These are phyloP conservation scores for Glyphotaelius pellucidus DNA, from an alignment of 2,888 invertebrate genomes.

Conservation along the genomic window DNA sequence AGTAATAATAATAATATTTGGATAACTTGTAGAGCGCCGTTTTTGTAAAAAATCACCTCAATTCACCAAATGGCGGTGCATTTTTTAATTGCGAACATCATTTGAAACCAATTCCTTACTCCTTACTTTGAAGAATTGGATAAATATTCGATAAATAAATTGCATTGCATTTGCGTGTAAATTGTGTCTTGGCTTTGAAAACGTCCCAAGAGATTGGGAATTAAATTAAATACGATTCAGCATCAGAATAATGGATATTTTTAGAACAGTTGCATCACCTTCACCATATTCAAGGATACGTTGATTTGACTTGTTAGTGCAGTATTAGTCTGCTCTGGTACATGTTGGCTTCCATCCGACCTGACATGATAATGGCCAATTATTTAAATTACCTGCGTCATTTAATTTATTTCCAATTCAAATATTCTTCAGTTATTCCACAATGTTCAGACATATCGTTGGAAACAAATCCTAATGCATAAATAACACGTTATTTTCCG, in stretches of 20 bases:
- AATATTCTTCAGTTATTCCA: not conserved
- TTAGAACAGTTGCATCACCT: slow-evolving; percentile 30
- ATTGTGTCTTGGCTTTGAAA: not conserved
- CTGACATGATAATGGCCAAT: not conserved
- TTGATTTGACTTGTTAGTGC: slow-evolving; percentile 21
- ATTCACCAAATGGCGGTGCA: too few relatives aligned
- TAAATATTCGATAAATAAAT: not conserved
- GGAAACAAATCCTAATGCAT: not conserved
- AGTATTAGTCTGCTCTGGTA: not conserved
- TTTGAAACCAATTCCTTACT: not conserved
- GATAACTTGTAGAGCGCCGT: too few relatives aligned
- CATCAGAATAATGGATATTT: slow-evolving; percentile 15
- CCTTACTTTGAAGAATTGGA: not conserved
- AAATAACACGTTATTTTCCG: too few relatives aligned
- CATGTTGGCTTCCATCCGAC: not conserved
- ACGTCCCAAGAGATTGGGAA: not conserved
- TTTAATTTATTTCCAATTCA: not conserved
- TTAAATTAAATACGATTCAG: not conserved
- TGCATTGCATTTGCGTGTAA: not conserved
- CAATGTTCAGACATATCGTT: not conserved
- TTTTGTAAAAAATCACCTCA: too few relatives aligned
- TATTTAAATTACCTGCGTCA: not conserved
- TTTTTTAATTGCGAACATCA: not conserved
- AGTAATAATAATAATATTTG: too few relatives aligned
- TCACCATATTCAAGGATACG: slow-evolving; percentile 2